A percentile compares a stretch with the other conserved stretches of the same genome.
Conservation (phyloP, 2,888 invertebrate genomes). For the Cryptus viduatorius region DNA sequence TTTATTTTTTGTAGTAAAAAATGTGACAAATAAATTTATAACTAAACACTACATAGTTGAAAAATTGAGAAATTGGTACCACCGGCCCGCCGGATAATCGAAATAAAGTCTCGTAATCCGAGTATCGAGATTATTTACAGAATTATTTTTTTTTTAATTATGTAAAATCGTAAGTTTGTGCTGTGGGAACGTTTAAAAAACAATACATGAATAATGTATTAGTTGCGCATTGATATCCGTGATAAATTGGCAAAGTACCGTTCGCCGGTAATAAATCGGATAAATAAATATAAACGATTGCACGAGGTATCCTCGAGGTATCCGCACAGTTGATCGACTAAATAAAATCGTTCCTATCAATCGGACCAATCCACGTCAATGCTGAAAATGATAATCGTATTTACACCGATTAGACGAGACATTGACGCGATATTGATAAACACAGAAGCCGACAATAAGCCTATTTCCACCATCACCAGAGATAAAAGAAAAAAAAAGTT, state of each 20-base stretch:
- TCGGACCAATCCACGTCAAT: slow-evolving; percentile 77
- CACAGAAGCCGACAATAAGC: slow-evolving; percentile 53
- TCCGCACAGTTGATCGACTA: slow-evolving; percentile 9
- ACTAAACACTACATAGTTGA: not conserved
- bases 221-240: slow-evolving; percentile 21
- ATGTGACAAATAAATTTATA: not conserved
- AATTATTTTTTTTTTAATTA: slow-evolving; percentile 1
- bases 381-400: slow-evolving; percentile 76
- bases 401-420: slow-evolving; percentile 52
- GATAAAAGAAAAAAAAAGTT: not conserved
- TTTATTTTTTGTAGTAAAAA: slow-evolving; percentile 2
- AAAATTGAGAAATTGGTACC: slow-evolving; percentile 36
- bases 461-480: slow-evolving; percentile 51
- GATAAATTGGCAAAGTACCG: slow-evolving; percentile 11
- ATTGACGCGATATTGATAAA: slow-evolving; percentile 9
- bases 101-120: slow-evolving; percentile 34
- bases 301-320: slow-evolving; percentile 30
- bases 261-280: not conserved
- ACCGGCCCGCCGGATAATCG: slow-evolving; percentile 59
- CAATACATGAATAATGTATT: slow-evolving; percentile 5
- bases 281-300: slow-evolving; percentile 16
- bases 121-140: slow-evolving; percentile 50
- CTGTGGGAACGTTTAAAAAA: slow-evolving; percentile 1
- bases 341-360: slow-evolving; percentile 66
- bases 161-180: slow-evolving; percentile 50